Percentiles rank a stretch among this genome's conserved stretches.
phyloP scores from a whole-genome alignment of 1,140 invertebrate genomes.

The Drosophila kepulauana region DNA sequence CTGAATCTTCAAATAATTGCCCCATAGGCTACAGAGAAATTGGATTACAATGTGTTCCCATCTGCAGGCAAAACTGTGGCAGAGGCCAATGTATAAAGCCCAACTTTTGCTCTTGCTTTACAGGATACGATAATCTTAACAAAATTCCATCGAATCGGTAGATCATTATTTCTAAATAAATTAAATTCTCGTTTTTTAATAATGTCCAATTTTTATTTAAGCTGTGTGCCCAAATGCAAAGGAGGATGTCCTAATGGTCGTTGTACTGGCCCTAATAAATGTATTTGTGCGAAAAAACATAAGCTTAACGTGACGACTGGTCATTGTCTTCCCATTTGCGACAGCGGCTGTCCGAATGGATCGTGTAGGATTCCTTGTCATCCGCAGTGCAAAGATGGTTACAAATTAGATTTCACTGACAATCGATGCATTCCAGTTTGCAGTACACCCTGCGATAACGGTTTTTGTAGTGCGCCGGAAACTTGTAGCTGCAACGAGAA shows the following conservation, averaged over 20 bases:
- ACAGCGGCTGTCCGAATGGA: slow-evolving; percentile 50
- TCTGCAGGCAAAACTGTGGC: slow-evolving; percentile 10
- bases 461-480: slow-evolving; percentile 53
- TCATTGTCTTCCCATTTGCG: slow-evolving; percentile 52
- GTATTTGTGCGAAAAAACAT: slow-evolving; percentile 24
- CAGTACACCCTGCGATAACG: slow-evolving; percentile 52
- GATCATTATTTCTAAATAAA: not conserved
- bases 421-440: slow-evolving; percentile 51
- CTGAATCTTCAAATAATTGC: slow-evolving; percentile 18
- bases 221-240: slow-evolving; percentile 50
- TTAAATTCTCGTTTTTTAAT: not conserved
- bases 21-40: slow-evolving; percentile 19
- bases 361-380: slow-evolving; percentile 48
- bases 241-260: slow-evolving; percentile 45
- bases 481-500: slow-evolving; percentile 51
- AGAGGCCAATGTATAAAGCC: slow-evolving; percentile 38
- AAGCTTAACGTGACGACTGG: slow-evolving; percentile 22
- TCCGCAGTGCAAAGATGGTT: slow-evolving; percentile 45
- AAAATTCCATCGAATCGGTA: slow-evolving; percentile 26
- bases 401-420: not conserved
- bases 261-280: slow-evolving; percentile 34
- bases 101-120: slow-evolving; percentile 43
- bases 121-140: slow-evolving; percentile 46
- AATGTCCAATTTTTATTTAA: not conserved
- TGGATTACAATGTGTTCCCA: not conserved